Conservation (phyloP, 2,888 invertebrate species). For the Agrilus biguttatus region DNA sequence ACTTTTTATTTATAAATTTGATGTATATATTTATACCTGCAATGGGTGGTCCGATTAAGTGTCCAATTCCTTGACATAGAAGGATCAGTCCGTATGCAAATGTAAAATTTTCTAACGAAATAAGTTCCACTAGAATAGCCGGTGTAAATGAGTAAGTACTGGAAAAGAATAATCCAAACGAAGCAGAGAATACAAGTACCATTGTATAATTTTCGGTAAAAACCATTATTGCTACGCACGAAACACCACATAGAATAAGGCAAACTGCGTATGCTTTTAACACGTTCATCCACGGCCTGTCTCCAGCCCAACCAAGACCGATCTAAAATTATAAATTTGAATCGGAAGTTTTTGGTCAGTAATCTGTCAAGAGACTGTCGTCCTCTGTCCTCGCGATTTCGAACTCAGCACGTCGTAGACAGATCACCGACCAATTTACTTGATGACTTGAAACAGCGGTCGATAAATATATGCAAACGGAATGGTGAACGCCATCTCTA, state of each 20-base stretch:
- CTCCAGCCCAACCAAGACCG: conserved; percentile 77
- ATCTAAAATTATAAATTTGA: conserved; percentile 50
- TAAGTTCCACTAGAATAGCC: conserved; percentile 73
- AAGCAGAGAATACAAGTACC: conserved; percentile 32
- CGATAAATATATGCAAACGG: no score
- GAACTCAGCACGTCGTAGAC: no score
- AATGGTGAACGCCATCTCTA: no score
- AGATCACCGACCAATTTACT: no score
- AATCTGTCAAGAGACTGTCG: no score
- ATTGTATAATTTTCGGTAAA: conserved; percentile 26
- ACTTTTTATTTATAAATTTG: not conserved
- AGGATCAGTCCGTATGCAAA: conserved; percentile 82
- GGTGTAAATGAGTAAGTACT: conserved; percentile 87
- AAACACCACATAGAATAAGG: conserved; percentile 50
- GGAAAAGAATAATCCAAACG: conserved; percentile 82
- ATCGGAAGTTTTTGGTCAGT: no score
- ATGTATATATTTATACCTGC: conserved; percentile 65
- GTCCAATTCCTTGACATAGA: conserved; percentile 84
- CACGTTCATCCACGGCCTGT: conserved; percentile 70
- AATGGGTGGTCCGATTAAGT: conserved; percentile 80
- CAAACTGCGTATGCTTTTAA: conserved; percentile 70
- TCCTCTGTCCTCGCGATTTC: no score
- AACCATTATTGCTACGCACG: conserved; percentile 42
- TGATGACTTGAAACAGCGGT: no score
- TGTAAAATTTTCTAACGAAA: conserved; percentile 82